phyloP scores from a whole-genome alignment of 2,888 invertebrate species.

The Diogma glabrata region DNA sequence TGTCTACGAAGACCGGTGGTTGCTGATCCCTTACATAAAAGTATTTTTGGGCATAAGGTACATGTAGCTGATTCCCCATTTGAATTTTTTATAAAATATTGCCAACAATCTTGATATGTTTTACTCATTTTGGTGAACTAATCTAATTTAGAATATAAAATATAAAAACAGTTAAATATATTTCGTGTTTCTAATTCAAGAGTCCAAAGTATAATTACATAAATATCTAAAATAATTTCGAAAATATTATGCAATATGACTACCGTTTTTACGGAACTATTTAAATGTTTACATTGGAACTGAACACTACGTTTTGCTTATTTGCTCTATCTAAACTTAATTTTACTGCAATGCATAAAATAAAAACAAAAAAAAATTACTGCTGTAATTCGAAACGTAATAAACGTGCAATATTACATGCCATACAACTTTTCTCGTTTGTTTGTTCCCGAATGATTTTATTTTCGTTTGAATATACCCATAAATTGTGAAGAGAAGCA shows the following conservation, averaged over 20 bases:
- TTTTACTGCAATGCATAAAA: no score
- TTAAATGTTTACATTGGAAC: no score
- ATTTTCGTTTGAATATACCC: not conserved
- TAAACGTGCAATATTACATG: not conserved
- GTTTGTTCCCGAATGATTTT: not conserved
- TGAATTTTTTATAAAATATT: no score
- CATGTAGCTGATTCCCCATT: constrained; percentile 3
- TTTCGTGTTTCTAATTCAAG: not conserved
- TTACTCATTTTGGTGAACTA: not conserved
- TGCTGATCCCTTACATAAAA: no score
- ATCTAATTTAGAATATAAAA: not conserved
- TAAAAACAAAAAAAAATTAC: no score
- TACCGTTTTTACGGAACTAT: no score
- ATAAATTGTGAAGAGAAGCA: not conserved
- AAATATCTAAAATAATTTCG: not conserved
- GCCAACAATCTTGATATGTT: no score
- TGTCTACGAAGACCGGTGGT: not conserved
- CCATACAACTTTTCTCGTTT: no score
- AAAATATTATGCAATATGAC: constrained; percentile 1
- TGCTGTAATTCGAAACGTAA: no score
- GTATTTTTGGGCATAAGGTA: constrained; percentile 1
- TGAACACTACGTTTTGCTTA: no score
- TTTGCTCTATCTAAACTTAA: no score
- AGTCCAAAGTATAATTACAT: not conserved
- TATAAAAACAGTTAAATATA: not conserved